A percentile compares a stretch with the other conserved stretches of the same genome.
Evolutionary conservation across 2,113 vertebrate genomes (phyloP).

Genomic region (Toxostoma redivivum): DNA sequence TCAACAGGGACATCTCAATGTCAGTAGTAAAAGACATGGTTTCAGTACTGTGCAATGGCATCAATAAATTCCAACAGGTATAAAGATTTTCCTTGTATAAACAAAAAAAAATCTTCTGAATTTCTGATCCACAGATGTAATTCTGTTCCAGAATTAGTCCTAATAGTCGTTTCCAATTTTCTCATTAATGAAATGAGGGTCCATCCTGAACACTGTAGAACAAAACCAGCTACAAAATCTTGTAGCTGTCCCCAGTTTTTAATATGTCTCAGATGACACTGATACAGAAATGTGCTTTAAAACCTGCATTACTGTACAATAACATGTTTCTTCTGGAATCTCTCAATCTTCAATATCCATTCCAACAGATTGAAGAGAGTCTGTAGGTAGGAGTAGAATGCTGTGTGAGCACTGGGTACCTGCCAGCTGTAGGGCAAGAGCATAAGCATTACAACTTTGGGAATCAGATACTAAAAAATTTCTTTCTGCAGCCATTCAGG

Average conservation of each 20-base stretch:
- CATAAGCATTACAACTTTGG: background rate
- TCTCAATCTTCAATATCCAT: background rate
- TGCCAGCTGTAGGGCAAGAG: background rate
- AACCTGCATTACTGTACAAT: background rate
- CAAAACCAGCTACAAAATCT: background rate
- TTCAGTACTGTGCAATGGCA: background rate
- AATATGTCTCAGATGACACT: background rate
- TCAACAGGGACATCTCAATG: background rate
- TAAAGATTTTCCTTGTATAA: background rate
- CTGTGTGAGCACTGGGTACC: background rate
- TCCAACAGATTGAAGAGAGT: background rate
- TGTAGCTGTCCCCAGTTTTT: background rate
- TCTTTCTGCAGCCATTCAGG: background rate
- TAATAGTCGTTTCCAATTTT: background rate
- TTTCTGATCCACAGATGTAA: background rate
- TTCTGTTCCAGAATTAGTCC: background rate
- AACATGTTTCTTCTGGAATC: background rate
- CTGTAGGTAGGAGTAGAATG: background rate
- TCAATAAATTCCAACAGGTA: background rate
- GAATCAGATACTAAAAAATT: background rate
- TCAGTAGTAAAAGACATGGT: background rate
- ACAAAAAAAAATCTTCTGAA: background rate
- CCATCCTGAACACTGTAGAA: background rate
- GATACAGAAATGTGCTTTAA: background rate
- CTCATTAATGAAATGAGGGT: background rate